Evolutionary conservation across 2,888 invertebrate species (phyloP).

Genomic region (Ormyrus rosae): DNA sequence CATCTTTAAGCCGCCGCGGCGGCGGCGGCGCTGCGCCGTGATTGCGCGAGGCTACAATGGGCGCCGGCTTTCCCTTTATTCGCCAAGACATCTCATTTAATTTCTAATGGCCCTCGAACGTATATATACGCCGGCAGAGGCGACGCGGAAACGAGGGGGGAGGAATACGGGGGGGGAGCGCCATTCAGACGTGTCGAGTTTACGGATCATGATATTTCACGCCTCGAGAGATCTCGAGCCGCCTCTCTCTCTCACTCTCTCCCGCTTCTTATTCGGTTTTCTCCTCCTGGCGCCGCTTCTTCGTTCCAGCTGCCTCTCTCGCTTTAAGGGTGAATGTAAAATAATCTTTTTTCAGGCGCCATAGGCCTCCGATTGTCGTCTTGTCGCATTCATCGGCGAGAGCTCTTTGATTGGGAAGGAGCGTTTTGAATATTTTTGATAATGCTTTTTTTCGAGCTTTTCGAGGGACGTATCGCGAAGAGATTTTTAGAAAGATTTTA

Average conservation of each 20-base stretch:
- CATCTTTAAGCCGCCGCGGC: slow-evolving; percentile 50
- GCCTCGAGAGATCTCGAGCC: slow-evolving; percentile 23
- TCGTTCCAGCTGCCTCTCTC: no score
- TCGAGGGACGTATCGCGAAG: no score
- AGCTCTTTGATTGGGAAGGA: no score
- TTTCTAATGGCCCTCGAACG: slow-evolving; percentile 61
- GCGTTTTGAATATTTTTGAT: no score
- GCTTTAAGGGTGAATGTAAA: no score
- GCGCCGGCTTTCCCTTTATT: slow-evolving; percentile 53
- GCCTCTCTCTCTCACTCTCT: not conserved
- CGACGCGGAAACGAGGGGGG: slow-evolving; percentile 1
- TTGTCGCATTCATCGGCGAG: no score
- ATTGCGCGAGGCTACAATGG: slow-evolving; percentile 48
- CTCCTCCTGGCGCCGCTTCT: not conserved
- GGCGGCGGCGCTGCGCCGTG: slow-evolving; percentile 37
- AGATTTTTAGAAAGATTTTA: no score
- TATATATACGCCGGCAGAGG: not conserved
- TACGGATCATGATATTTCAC: slow-evolving; percentile 50
- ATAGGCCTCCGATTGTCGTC: no score
- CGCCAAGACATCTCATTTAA: slow-evolving; percentile 63
- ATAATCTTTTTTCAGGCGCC: no score
- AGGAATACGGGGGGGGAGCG: slow-evolving; percentile 38
- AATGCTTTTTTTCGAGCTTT: no score
- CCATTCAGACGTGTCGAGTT: slow-evolving; percentile 42
- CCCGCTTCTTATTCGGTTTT: not conserved